These are phyloP conservation scores for Bruchidius siliquastri DNA, from an alignment of 2,888 invertebrate genomes.

Conservation along the genomic window DNA sequence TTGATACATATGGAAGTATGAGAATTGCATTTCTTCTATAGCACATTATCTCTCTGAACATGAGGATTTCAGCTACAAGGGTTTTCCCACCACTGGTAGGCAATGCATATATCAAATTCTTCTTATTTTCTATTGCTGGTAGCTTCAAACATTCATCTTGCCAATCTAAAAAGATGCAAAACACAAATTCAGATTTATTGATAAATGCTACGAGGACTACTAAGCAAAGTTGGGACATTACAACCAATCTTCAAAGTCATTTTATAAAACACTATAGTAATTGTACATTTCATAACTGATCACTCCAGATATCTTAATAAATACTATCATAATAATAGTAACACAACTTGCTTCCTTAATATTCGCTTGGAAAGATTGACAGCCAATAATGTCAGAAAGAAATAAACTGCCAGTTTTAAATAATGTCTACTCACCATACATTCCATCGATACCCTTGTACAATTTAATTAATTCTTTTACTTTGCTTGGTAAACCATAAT, in stretches of 20 bases:
- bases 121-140: constrained; percentile 63
- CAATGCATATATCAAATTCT: constrained; percentile 85
- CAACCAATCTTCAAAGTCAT: too few species aligned
- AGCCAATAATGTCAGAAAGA: too few species aligned
- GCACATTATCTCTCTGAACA: constrained; percentile 79
- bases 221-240: too few species aligned
- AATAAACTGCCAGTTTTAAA: neutral
- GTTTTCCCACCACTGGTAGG: constrained; percentile 98
- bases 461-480: constrained; percentile 67
- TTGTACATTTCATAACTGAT: too few species aligned
- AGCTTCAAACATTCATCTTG: constrained; percentile 86
- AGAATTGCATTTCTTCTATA: constrained; percentile 79
- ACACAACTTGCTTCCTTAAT: too few species aligned
- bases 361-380: too few species aligned
- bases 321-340: too few species aligned
- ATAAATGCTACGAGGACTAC: too few species aligned
- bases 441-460: constrained; percentile 71
- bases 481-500: constrained; percentile 74
- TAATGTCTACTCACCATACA: constrained; percentile 63
- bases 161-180: constrained; percentile 66
- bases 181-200: neutral
- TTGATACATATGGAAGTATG: constrained; percentile 90
- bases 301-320: too few species aligned
- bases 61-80: constrained; percentile 90
- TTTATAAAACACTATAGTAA: too few species aligned